phyloP scores from a whole-genome alignment of 1,140 invertebrate genomes.

The Orussus abietinus region DNA sequence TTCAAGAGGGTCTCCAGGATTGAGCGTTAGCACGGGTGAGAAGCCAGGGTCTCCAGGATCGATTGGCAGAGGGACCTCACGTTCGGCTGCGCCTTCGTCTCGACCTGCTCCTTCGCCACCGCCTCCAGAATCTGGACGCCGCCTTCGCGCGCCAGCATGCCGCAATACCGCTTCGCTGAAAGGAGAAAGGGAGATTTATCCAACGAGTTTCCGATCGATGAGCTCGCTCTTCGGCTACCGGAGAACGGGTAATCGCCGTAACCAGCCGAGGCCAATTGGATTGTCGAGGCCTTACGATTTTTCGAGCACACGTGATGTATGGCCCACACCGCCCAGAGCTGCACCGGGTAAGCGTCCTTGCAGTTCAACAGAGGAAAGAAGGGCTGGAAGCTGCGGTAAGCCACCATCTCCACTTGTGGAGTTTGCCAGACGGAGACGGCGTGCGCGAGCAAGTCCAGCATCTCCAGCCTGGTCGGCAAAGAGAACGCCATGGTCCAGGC shows the following conservation, averaged over 20 bases:
- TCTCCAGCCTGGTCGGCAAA: constrained; percentile 47
- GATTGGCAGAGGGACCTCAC: constrained; percentile 48
- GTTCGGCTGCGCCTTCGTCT: constrained; percentile 43
- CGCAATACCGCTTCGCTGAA: constrained; percentile 69
- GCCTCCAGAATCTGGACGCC: constrained; percentile 57
- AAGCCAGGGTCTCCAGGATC: constrained; percentile 48
- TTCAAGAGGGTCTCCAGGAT: no score
- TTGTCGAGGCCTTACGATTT: constrained; percentile 63
- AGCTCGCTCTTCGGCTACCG: not conserved
- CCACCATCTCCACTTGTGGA: constrained; percentile 78
- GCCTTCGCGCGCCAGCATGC: constrained; percentile 66
- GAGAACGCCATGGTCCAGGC: constrained; percentile 50
- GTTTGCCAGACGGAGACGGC: constrained; percentile 68
- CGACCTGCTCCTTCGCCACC: constrained; percentile 41
- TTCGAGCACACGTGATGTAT: constrained; percentile 80
- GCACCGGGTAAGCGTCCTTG: constrained; percentile 63
- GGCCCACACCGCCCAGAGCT: constrained; percentile 81
- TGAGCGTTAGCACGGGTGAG: constrained; percentile 44
- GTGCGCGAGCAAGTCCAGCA: constrained; percentile 57
- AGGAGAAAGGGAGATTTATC: constrained; percentile 22
- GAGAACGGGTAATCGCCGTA: constrained; percentile 8
- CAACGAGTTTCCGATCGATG: constrained; percentile 12
- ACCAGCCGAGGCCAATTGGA: no score
- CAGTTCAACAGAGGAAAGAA: constrained; percentile 68
- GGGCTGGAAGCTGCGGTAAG: constrained; percentile 77